Evolutionary conservation across 1,140 invertebrate genomes (phyloP), one percentile per base, ranked within the genome.

Genomic region (Plodia interpunctella): DNA sequence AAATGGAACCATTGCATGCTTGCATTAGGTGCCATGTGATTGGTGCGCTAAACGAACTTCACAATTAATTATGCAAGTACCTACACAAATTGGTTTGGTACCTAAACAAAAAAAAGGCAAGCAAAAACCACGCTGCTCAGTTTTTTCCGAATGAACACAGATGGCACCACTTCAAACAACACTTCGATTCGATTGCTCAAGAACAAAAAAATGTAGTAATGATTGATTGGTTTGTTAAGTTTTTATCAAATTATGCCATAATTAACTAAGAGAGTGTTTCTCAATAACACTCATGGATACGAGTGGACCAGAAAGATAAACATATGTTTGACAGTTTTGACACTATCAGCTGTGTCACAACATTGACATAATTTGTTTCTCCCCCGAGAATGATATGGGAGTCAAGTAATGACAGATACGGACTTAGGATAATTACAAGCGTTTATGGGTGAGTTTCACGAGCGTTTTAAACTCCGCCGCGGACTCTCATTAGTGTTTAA

Each of bases 171-270:
- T 32, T 11, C 30, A 11, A 32, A 32, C 30, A 9, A 32, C 30
- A 32, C 4, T 5, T 32, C 30, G 11, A 32, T 5, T 32, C 30
- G 11, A 32, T 32, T 44, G 15, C 38, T 15, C 13, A 44, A 44
- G 2, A 44, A 15, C 9, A 44, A 44, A n/a, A 3, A 44, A 5
- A 5, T 15, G 15, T 10, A 13, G 15, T n/a, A 17, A 44, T 15
- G 38, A 44, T 17, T 44, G 38, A 44, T 44, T 44, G n/a, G 38
- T 44, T 44, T 15, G 38, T 44, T 10, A 15, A 44, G 13, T 44
- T 44, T 44, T 44, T 44, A 44, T 44, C 38, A 15, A 44, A 44
- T 44, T 44, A 17, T 44, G 38, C 38, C 38, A 44, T 17, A 44
- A 17, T 44, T 44, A 44, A 44, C 38, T 44, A 15, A 6, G 13